Evolutionary conservation across 92 coral and sea anemone species (phyloP).

Genomic region (Zoanthus sansibaricus): DNA sequence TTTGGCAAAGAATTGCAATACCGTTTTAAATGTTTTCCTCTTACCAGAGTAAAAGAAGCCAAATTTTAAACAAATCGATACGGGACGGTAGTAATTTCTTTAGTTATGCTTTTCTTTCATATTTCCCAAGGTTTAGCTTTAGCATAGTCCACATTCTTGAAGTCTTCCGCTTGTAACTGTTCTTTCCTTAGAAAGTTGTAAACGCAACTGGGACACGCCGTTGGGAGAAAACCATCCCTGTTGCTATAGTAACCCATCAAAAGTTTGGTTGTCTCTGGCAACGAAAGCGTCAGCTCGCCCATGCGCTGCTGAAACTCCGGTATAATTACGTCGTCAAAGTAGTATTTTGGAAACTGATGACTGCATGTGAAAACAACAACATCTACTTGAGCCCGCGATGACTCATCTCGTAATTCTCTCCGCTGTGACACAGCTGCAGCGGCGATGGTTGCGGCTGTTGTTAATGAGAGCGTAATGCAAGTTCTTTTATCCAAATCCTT

Average conservation of each 20-base stretch:
- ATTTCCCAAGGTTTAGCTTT: constrained; percentile 77
- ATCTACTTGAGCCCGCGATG: constrained; percentile 61
- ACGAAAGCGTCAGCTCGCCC: constrained; percentile 78
- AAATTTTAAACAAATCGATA: neutral
- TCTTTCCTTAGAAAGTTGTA: constrained; percentile 88
- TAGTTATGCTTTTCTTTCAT: neutral
- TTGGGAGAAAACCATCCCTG: constrained; percentile 67
- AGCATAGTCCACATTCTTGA: constrained; percentile 32
- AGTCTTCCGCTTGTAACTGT: constrained; percentile 62
- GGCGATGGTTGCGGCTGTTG: constrained; percentile 90
- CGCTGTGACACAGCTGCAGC: constrained; percentile 94
- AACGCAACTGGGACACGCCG: constrained; percentile 96
- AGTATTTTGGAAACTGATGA: constrained; percentile 89
- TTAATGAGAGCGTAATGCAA: constrained; percentile 74
- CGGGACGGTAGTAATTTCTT: neutral
- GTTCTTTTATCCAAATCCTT: constrained; percentile 82
- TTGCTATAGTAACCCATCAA: constrained; percentile 70
- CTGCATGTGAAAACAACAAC: constrained; percentile 91
- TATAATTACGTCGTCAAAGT: constrained; percentile 78
- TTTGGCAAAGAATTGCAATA: too few species aligned
- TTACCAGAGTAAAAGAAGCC: neutral
- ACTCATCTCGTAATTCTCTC: constrained; percentile 63
- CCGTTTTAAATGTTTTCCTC: too few species aligned
- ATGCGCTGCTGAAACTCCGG: constrained; percentile 97
- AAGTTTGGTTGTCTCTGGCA: constrained; percentile 77